phyloP scores from a whole-genome alignment of 2,113 vertebrate species.

The Notothenia coriiceps region DNA sequence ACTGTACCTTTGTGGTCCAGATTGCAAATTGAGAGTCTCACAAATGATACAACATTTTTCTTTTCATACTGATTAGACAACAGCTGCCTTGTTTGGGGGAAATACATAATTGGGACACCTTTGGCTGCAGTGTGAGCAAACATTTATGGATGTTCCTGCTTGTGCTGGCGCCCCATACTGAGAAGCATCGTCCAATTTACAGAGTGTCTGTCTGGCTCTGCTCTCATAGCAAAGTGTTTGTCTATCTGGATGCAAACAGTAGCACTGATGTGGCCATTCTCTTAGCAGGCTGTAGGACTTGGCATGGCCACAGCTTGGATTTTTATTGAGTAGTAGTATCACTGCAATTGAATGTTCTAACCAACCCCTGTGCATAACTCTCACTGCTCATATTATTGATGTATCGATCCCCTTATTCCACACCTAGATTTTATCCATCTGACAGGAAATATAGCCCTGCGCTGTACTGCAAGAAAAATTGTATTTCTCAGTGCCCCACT shows the following conservation, averaged over 20 bases:
- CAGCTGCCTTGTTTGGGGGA: slow-evolving; percentile 25
- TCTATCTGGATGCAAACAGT: slow-evolving; percentile 41
- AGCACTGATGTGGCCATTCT: slow-evolving; percentile 16
- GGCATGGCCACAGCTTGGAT: neutral
- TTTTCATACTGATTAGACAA: slow-evolving; percentile 43
- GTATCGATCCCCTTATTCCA: slow-evolving; percentile 14
- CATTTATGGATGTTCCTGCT: slow-evolving; percentile 40
- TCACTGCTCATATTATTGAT: slow-evolving; percentile 21
- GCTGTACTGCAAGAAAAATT: neutral
- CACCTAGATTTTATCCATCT: slow-evolving; percentile 19
- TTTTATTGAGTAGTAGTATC: slow-evolving; percentile 25
- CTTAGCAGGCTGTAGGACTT: slow-evolving; percentile 33
- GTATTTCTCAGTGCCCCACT: slow-evolving; percentile 1
- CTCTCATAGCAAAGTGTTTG: slow-evolving; percentile 32
- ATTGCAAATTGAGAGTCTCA: slow-evolving; percentile 44
- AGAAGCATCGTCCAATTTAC: slow-evolving; percentile 37
- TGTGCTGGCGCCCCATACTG: slow-evolving; percentile 32
- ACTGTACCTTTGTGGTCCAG: slow-evolving; percentile 6
- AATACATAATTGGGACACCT: slow-evolving; percentile 33
- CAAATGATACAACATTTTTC: slow-evolving; percentile 9
- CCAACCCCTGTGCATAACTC: neutral
- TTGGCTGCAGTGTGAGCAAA: slow-evolving; percentile 44
- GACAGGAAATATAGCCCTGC: slow-evolving; percentile 1
- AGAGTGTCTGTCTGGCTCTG: slow-evolving; percentile 42
- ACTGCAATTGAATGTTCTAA: slow-evolving; percentile 7